Base-by-base conservation (phyloP, 1,140 invertebrate genomes). In the Laodelphax striatellus region DNA sequence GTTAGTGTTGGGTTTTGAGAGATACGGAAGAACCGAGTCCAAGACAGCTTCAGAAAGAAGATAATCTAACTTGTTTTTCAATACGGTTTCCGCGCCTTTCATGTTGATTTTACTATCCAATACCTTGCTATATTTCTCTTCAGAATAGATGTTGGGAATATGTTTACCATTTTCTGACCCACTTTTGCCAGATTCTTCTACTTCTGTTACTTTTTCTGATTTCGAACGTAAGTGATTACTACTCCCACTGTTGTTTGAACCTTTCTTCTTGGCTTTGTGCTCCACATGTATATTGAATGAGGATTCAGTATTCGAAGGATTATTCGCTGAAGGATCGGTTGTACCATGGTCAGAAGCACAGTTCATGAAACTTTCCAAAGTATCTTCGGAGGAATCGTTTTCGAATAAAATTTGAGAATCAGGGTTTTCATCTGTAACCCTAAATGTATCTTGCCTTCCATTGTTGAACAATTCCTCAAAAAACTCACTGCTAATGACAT, bases 1-100 rank as follows among this genome's bases (percentile, higher is more conserved):
- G 44, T 50, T 61, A 16, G 24, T 42, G 34, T 41, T 62, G 72
- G 69, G 67, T 75, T 76, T 65, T 13, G 79, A 76, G 60, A 87
- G 77, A 62, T 85, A 86, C 0, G 86, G 84, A 10, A 89, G 68
- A 58, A 89, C 82, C 0, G 87, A 88, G 71, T 90, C 87, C 19
- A 90, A 71, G 58, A 90, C 77, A 21, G 87, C 87, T 74, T 89
- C 86, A 52, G 86, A 84, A 56, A 88, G 76, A 6, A 88, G 79
- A 75, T 84, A 75, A 59, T 79, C 79, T 28, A 80, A 67, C 69
- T 77, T 80, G 53, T 69, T 71, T 64, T 78, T 71, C 16, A 74
- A 46, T 75, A 72, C 73, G 67, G 16, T 70, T 61, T 63, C 55
- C 43, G 38, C 54, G 19, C 16, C 46, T 9, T 50, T 50, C 21